Percentiles rank a stretch among this genome's conserved stretches.
Evolutionary conservation across 2,113 vertebrate genomes (phyloP).

Genomic region (Passer montanus): DNA sequence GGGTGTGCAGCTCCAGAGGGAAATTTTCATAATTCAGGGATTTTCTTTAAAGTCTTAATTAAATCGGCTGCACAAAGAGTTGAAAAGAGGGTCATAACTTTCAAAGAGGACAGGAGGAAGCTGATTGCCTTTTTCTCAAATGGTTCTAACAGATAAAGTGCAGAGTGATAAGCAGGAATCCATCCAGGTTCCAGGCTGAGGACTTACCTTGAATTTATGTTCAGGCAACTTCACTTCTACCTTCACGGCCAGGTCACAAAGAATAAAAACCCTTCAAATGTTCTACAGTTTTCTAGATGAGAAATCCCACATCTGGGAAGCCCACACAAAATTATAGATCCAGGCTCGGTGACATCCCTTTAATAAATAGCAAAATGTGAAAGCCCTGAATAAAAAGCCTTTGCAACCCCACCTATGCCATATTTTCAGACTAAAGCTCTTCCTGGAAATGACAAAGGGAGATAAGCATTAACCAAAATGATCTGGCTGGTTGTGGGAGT

Average conservation of each 20-base stretch:
- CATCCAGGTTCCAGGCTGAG: not conserved
- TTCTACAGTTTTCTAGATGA: not conserved
- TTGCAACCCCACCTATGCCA: not conserved
- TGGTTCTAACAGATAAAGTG: not conserved
- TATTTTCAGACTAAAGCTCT: not conserved
- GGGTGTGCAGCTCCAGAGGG: not conserved
- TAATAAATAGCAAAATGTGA: not conserved
- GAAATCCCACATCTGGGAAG: not conserved
- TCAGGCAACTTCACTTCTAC: not conserved
- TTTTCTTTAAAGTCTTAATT: not conserved
- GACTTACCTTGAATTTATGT: not conserved
- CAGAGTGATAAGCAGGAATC: not conserved
- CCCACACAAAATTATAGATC: rapidly evolving
- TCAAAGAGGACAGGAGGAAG: not conserved
- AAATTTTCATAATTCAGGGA: not conserved
- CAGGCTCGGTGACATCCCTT: not conserved
- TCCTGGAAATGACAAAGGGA: not conserved
- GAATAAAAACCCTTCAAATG: not conserved
- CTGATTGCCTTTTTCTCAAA: not conserved
- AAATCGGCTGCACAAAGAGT: rapidly evolving
- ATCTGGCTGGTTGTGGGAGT: not conserved
- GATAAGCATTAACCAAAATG: not conserved
- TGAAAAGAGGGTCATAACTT: not conserved
- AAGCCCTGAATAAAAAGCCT: not conserved
- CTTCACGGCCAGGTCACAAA: not conserved